Conservation (phyloP, 2,113 vertebrate species). For the Maylandia zebra region DNA sequence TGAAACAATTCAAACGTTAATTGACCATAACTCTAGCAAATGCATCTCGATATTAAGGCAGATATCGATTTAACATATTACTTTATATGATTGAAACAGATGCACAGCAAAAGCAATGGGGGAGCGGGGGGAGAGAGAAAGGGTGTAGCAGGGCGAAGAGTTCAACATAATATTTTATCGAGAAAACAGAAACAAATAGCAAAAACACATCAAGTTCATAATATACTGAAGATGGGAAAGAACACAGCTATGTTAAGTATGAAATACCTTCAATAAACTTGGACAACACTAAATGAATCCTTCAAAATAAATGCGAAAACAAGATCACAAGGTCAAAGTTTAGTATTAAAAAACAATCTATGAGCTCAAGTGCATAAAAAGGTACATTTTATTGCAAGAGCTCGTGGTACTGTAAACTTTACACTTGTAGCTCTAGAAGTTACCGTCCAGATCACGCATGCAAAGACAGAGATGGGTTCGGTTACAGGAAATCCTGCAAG, state of each 20-base stretch:
- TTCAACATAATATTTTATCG: background rate
- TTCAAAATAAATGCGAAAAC: background rate
- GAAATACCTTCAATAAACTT: background rate
- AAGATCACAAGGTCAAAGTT: background rate
- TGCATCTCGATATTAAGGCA: slow-evolving; percentile 51
- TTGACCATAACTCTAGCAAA: background rate
- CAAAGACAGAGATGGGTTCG: background rate
- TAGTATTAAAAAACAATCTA: background rate
- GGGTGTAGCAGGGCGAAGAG: background rate
- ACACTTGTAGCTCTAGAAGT: background rate
- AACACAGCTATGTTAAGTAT: background rate
- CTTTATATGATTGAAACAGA: slow-evolving; percentile 5
- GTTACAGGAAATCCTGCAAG: background rate
- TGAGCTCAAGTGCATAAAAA: background rate
- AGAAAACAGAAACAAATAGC: background rate
- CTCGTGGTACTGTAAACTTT: slow-evolving; percentile 1
- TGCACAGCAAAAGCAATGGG: background rate
- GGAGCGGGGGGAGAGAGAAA: background rate
- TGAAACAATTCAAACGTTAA: slow-evolving; percentile 37
- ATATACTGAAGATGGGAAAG: background rate
- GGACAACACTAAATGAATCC: background rate
- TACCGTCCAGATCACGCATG: background rate
- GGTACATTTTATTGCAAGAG: background rate
- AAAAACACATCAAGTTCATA: background rate
- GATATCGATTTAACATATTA: background rate